A percentile compares a stretch with the other conserved stretches of the same genome.
Conservation (phyloP, 92 coral and sea anemone genomes). For the Bergia sp. region DNA sequence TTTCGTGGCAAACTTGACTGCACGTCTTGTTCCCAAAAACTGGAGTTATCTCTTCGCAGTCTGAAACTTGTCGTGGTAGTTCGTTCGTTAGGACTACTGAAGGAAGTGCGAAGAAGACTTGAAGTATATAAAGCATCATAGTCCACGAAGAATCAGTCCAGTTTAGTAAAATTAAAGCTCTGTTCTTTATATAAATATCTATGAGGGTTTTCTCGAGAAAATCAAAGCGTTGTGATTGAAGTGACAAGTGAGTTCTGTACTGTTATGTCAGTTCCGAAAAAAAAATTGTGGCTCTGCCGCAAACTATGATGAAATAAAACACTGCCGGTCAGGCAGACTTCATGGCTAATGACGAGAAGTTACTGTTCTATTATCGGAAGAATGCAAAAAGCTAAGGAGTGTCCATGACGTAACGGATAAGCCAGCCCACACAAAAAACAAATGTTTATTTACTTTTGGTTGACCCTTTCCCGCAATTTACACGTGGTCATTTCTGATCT, state of each 20-base stretch:
- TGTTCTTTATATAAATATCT: neutral
- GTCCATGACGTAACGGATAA: neutral
- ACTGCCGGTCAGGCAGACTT: neutral
- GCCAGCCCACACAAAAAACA: neutral
- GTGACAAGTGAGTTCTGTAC: neutral
- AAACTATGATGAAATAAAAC: neutral
- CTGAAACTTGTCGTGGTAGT: neutral
- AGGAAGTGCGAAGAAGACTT: neutral
- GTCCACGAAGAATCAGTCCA: neutral
- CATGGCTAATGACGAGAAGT: neutral
- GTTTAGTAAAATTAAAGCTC: neutral
- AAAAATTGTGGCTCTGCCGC: neutral
- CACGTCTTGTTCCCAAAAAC: constrained; percentile 27
- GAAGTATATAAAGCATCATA: neutral
- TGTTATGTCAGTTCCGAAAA: neutral
- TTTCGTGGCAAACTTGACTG: constrained; percentile 21
- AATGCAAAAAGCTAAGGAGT: constrained; percentile 15
- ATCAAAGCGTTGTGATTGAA: neutral
- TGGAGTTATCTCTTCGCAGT: constrained; percentile 16
- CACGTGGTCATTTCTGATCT: neutral
- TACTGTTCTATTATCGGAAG: neutral
- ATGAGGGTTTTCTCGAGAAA: neutral
- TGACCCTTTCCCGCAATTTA: neutral
- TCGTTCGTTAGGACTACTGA: neutral
- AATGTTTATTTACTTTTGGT: neutral